These are phyloP conservation scores for Pseudomyrmex flavicornis DNA, from an alignment of 1,140 invertebrate genomes.

Conservation along the genomic window DNA sequence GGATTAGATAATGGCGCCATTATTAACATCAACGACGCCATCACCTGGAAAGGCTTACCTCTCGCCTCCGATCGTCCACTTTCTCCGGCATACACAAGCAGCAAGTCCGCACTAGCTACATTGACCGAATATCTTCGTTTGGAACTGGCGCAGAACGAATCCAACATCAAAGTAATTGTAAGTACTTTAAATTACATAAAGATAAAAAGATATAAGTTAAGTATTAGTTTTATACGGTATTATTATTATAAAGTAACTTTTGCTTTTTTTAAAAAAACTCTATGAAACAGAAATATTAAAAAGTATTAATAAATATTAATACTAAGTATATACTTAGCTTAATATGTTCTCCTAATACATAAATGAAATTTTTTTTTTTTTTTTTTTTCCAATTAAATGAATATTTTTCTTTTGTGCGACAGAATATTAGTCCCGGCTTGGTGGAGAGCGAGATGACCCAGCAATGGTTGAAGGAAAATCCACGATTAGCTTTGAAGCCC, in stretches of 20 bases:
- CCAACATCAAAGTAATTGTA: slow-evolving; percentile 77
- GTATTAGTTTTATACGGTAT: too few species aligned
- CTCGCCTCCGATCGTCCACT: slow-evolving; percentile 48
- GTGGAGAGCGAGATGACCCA: slow-evolving; percentile 86
- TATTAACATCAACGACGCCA: slow-evolving; percentile 88
- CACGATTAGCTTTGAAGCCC: slow-evolving; percentile 81
- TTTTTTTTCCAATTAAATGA: background rate
- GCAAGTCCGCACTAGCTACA: slow-evolving; percentile 86
- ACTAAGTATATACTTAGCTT: too few species aligned
- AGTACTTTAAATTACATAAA: slow-evolving; percentile 75
- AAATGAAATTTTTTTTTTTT: background rate
- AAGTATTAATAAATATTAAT: too few species aligned
- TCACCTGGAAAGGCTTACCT: slow-evolving; percentile 23
- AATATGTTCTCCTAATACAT: too few species aligned
- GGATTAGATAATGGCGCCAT: slow-evolving; percentile 77
- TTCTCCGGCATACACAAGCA: slow-evolving; percentile 85
- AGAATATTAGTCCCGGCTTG: slow-evolving; percentile 87
- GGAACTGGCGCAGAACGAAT: slow-evolving; percentile 84
- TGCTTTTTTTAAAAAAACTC: too few species aligned
- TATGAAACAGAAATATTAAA: too few species aligned
- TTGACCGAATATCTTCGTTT: slow-evolving; percentile 86
- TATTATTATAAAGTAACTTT: too few species aligned
- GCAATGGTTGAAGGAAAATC: slow-evolving; percentile 73
- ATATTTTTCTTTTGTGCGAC: slow-evolving; percentile 1
- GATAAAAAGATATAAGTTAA: background rate